These are phyloP conservation scores for Mormyrus lacerda DNA, from an alignment of 2,113 vertebrate genomes.

Conservation along the genomic window DNA sequence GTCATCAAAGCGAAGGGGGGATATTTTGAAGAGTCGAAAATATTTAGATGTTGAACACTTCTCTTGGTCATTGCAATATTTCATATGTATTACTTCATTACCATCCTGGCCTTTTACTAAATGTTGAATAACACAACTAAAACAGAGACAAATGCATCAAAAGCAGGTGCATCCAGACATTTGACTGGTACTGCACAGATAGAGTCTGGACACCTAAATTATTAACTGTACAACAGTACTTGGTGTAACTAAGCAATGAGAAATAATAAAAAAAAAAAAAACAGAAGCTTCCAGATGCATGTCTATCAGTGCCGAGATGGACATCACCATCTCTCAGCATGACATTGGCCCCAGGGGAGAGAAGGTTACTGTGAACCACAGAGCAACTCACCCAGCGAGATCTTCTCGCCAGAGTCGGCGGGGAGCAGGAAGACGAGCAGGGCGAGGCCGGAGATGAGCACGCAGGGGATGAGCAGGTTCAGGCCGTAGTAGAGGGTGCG, in stretches of 20 bases:
- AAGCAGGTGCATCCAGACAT: not conserved
- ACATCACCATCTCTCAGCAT: not conserved
- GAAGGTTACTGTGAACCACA: not conserved
- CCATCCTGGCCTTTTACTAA: not conserved
- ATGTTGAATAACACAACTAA: not conserved
- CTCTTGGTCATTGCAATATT: no score
- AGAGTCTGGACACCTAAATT: not conserved
- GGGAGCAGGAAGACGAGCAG: slow-evolving; percentile 75
- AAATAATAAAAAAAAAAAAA: not conserved
- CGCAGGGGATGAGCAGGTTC: slow-evolving; percentile 76
- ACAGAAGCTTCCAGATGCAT: not conserved
- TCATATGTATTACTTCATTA: no score
- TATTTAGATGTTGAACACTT: no score
- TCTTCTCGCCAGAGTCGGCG: slow-evolving; percentile 66
- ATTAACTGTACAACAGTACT: not conserved
- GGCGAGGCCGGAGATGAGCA: slow-evolving; percentile 76
- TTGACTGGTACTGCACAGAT: no score
- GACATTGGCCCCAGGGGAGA: not conserved
- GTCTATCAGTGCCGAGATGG: no score
- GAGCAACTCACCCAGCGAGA: slow-evolving; percentile 57
- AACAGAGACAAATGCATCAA: not conserved
- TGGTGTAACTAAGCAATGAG: not conserved
- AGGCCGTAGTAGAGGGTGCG: slow-evolving; percentile 77
- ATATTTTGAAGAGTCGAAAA: no score
- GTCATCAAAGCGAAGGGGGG: no score